Evolutionary conservation across 2,113 vertebrate genomes (phyloP), one percentile per base, ranked within the genome.

Genomic region (Salvelinus namaycush): DNA sequence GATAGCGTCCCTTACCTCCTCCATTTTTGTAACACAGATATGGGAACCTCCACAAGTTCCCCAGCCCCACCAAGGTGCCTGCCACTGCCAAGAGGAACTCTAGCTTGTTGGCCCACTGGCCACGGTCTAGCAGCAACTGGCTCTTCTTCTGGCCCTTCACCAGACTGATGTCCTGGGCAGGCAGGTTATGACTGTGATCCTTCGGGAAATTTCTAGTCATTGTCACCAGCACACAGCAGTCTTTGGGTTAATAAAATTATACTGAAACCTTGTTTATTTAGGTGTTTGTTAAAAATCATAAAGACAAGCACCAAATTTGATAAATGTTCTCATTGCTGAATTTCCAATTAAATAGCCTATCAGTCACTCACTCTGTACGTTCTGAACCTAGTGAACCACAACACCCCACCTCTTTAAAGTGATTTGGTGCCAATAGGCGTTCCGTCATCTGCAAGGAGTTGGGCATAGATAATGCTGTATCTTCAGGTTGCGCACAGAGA

Each of bases 1-100:
- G 72, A 11, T 1, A 67, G 20, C 1, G 29, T 65, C 12, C 8
- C 76, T 79, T 54, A 82, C 81, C 76, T 66, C 80, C 76, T 76
- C 73, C 70, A 44, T 82, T 82, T 73, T 82, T 79, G 71, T 79
- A 79, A 66, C 76, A 79, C 44, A 82, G 81, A 78, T 82, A 82
- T 5, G 81, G 76, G 24, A 82, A 79, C 48, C 81, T 72, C 76
- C 81, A 82, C 18, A 82, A 68, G 68, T 82, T 82, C 51, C 77
- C 81, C 44, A 79, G 77, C 65, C 81, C 76, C 6, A 82, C 74
- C 4, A 82, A 68, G 16, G 73, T 60, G 49, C 77, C 81, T 26
- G 76, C 76, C 20, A 79, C 76, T 11, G 77, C 74, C 64, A 79
- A 66, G 51, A 76, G 34, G 73, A 44, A 44, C 39, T 44, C 39